These are phyloP conservation scores for Anneissia japonica DNA, from an alignment of 35 echinoderm and acorn worm species.

Conservation along the genomic window DNA sequence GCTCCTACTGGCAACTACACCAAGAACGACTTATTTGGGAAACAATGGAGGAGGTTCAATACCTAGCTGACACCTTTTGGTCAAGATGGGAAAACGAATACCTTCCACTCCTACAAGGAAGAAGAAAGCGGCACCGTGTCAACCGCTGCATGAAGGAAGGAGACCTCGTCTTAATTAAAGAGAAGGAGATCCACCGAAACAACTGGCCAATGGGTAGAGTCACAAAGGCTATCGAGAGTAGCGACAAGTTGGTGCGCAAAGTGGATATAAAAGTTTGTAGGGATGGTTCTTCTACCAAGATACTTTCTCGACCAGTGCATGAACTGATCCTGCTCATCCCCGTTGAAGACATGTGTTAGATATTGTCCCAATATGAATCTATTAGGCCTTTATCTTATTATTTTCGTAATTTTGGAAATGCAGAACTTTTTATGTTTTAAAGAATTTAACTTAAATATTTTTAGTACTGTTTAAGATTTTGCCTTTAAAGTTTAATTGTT, in stretches of 20 bases:
- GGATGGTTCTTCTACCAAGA: not conserved
- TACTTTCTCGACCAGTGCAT: too few relatives aligned
- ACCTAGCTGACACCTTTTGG: not conserved
- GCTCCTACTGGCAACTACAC: not conserved
- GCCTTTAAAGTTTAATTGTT: too few relatives aligned
- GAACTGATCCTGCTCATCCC: too few relatives aligned
- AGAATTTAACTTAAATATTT: too few relatives aligned
- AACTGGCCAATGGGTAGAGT: not conserved
- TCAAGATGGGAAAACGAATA: not conserved
- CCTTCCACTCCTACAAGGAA: not conserved
- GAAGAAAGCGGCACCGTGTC: not conserved
- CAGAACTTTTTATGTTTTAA: too few relatives aligned
- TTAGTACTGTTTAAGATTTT: too few relatives aligned
- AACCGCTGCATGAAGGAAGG: not conserved
- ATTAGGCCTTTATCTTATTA: too few relatives aligned
- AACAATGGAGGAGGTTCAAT: not conserved
- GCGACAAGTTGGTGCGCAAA: not conserved
- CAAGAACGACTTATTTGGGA: not conserved
- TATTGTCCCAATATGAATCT: too few relatives aligned
- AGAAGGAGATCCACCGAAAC: not conserved
- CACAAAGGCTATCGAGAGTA: not conserved
- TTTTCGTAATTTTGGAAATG: too few relatives aligned
- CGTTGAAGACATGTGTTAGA: too few relatives aligned
- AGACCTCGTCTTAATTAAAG: not conserved
- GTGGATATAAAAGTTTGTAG: not conserved